Conservation (phyloP, 2,888 invertebrate genomes). For the Lutraria lutraria region DNA sequence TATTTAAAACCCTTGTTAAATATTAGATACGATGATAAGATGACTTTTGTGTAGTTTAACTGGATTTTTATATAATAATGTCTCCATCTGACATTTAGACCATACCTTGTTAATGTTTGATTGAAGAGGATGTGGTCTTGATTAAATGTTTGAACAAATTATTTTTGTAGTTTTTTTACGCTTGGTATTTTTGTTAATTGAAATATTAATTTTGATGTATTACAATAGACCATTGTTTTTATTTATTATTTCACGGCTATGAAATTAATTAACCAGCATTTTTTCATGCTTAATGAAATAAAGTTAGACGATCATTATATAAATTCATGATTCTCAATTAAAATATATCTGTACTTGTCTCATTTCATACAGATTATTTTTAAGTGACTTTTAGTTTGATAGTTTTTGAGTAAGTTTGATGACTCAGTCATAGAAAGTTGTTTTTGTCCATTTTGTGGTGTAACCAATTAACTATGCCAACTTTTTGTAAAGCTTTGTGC, state of each 20-base stretch:
- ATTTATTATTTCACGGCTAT: background rate
- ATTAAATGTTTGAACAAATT: background rate
- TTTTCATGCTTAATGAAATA: background rate
- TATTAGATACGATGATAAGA: background rate
- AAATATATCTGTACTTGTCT: background rate
- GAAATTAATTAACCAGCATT: background rate
- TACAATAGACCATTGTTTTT: background rate
- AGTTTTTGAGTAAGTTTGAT: too few relatives aligned
- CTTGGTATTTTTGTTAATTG: background rate
- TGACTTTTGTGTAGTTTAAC: conserved; percentile 4
- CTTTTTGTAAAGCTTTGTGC: too few relatives aligned
- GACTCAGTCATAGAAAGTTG: too few relatives aligned
- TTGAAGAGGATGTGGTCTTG: background rate
- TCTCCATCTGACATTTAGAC: conserved; percentile 10
- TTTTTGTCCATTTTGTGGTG: too few relatives aligned
- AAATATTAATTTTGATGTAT: background rate
- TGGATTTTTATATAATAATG: conserved; percentile 1
- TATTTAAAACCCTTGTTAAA: background rate
- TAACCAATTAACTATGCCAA: too few relatives aligned
- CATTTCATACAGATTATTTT: background rate
- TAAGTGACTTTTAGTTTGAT: background rate
- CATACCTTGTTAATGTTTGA: conserved; percentile 14
- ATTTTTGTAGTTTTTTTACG: conserved; percentile 14
- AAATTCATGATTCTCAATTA: background rate
- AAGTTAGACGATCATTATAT: background rate